These are phyloP conservation scores for Zaprionus obscuricornis DNA, from an alignment of 2,888 invertebrate species.

Conservation along the genomic window DNA sequence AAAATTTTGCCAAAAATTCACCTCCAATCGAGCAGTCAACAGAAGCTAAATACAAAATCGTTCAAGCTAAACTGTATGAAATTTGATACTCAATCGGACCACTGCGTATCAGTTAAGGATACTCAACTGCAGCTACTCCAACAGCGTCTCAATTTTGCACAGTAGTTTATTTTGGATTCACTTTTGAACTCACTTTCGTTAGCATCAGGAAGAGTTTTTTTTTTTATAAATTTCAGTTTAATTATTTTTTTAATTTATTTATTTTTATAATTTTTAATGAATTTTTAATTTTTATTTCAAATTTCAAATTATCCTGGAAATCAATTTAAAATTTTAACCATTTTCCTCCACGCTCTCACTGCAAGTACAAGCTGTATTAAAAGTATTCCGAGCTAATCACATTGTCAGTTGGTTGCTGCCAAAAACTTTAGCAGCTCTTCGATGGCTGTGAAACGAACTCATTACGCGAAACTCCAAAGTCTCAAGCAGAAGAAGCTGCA, in stretches of 20 bases:
- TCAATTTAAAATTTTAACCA: no score
- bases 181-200: no score
- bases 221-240: no score
- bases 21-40: constrained; percentile 50
- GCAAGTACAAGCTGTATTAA: background rate
- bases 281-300: no score
- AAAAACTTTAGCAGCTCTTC: constrained; percentile 39
- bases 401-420: constrained; percentile 47
- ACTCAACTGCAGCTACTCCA: no score
- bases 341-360: no score
- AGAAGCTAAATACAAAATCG: constrained; percentile 62
- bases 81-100: constrained; percentile 60
- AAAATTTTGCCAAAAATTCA: background rate
- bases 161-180: no score
- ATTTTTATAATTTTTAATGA: no score
- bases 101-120: constrained; percentile 12
- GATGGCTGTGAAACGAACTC: constrained; percentile 73
- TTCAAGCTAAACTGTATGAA: constrained; percentile 50
- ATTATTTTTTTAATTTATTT: no score
- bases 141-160: no score
- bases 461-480: constrained; percentile 51
- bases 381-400: constrained; percentile 36
- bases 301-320: no score
- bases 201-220: no score
- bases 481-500: constrained; percentile 17